Percentiles rank a stretch among this genome's conserved stretches.
These are phyloP conservation scores for Ondatra zibethicus DNA, from an alignment of 2,113 vertebrate genomes.

Conservation along the genomic window DNA sequence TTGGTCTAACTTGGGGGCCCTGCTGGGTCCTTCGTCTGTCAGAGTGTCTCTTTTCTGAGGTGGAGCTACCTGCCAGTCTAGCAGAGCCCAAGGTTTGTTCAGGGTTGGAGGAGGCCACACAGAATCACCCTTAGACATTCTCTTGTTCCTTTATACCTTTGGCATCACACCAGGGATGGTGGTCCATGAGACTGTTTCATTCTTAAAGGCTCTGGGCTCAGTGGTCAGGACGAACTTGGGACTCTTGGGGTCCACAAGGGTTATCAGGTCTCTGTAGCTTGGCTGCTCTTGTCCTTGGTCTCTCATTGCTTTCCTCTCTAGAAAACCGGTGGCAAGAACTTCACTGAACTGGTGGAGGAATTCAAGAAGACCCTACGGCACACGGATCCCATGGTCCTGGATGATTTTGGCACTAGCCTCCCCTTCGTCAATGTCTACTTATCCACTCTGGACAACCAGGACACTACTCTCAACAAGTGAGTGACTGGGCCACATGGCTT, in stretches of 20 bases:
- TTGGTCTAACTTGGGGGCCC: not conserved
- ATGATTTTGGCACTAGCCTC: conserved; percentile 74
- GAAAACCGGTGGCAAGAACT: conserved; percentile 54
- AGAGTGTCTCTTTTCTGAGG: not conserved
- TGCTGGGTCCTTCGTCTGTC: not conserved
- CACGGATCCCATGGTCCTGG: conserved; percentile 63
- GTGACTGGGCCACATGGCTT: not conserved
- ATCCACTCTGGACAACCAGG: conserved; percentile 75
- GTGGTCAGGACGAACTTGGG: not conserved
- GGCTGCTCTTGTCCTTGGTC: accelerated
- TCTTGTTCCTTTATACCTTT: not conserved
- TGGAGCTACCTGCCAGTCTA: not conserved
- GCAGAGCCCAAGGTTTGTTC: not conserved
- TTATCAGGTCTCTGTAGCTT: not conserved
- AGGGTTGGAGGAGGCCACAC: not conserved
- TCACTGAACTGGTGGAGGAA: conserved; percentile 71
- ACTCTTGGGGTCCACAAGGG: not conserved
- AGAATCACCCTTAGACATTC: not conserved
- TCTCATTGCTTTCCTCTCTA: not conserved
- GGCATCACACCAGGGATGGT: not conserved
- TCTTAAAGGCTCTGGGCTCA: not conserved
- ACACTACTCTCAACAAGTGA: conserved; percentile 66
- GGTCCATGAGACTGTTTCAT: not conserved
- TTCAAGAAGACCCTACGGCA: conserved; percentile 65
- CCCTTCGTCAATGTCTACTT: conserved; percentile 76